Evolutionary conservation across 2,888 invertebrate genomes (phyloP).

Genomic region (Colletes collaris): DNA sequence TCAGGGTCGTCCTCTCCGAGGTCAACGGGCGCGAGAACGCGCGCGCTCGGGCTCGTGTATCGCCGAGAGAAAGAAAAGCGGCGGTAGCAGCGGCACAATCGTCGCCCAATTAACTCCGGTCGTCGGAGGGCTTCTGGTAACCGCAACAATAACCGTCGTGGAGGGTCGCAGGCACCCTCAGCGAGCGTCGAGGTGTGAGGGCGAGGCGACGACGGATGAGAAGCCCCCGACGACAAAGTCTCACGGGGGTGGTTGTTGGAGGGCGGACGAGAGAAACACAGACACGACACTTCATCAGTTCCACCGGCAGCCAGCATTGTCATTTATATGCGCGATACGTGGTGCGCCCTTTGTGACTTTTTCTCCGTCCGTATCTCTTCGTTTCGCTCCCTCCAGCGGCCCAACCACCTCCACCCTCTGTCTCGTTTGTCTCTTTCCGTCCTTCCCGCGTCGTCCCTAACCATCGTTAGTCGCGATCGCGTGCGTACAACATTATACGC

Average conservation of each 20-base stretch:
- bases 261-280: conserved; percentile 68
- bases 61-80: conserved; percentile 56
- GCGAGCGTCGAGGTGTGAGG: conserved; percentile 65
- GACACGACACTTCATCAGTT: conserved; percentile 80
- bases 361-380: conserved; percentile 43
- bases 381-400: conserved; percentile 16
- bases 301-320: conserved; percentile 78
- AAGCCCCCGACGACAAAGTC: conserved; percentile 59
- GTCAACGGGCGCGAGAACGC: conserved; percentile 52
- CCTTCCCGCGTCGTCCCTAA: conserved; percentile 48
- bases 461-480: conserved; percentile 70
- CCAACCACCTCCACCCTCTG: not conserved
- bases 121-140: conserved; percentile 75
- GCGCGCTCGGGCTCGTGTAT: conserved; percentile 38
- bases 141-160: conserved; percentile 76
- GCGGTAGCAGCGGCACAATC: conserved; percentile 69
- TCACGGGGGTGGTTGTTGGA: conserved; percentile 52
- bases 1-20: conserved; percentile 64
- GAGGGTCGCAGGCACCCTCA: conserved; percentile 64
- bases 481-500: conserved; percentile 66
- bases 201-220: conserved; percentile 68
- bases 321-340: conserved; percentile 76
- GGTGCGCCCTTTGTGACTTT: conserved; percentile 69
- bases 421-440: conserved; percentile 13
- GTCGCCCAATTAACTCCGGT: conserved; percentile 79